Conservation (phyloP, 1,140 invertebrate genomes). For the Galleria mellonella region DNA sequence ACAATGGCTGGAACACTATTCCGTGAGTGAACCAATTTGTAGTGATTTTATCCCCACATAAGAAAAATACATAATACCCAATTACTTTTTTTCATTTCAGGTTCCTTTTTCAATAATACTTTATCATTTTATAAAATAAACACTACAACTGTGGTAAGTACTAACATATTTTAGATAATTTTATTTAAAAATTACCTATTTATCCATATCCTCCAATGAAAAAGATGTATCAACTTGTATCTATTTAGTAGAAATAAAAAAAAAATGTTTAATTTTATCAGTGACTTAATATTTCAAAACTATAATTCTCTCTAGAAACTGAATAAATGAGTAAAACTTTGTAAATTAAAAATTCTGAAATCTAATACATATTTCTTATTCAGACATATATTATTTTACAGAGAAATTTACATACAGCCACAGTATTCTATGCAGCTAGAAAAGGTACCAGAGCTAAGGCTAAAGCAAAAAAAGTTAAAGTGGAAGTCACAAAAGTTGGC, state of each 20-base stretch:
- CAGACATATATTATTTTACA: constrained; percentile 21
- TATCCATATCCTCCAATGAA: too few species aligned
- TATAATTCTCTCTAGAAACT: background rate
- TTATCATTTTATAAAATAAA: constrained; percentile 34
- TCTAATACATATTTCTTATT: constrained; percentile 6
- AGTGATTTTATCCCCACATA: too few species aligned
- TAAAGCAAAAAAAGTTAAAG: constrained; percentile 82
- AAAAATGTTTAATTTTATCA: background rate
- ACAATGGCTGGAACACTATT: constrained; percentile 46
- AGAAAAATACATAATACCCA: too few species aligned
- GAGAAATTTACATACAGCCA: constrained; percentile 51
- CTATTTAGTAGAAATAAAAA: too few species aligned
- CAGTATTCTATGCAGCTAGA: constrained; percentile 78
- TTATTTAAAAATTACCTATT: too few species aligned
- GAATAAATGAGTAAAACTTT: background rate
- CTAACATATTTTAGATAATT: too few species aligned
- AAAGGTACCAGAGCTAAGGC: constrained; percentile 85
- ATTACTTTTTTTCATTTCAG: constrained; percentile 48
- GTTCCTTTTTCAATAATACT: constrained; percentile 35
- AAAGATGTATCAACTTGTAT: too few species aligned
- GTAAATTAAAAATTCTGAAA: background rate
- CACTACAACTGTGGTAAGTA: constrained; percentile 39
- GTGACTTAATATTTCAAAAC: background rate
- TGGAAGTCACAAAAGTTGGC: constrained; percentile 80
- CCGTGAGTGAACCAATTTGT: constrained; percentile 30